A percentile compares a stretch with the other conserved stretches of the same genome.
Evolutionary conservation across 2,113 vertebrate species (phyloP).

Genomic region (Cyprinodon variegatus): DNA sequence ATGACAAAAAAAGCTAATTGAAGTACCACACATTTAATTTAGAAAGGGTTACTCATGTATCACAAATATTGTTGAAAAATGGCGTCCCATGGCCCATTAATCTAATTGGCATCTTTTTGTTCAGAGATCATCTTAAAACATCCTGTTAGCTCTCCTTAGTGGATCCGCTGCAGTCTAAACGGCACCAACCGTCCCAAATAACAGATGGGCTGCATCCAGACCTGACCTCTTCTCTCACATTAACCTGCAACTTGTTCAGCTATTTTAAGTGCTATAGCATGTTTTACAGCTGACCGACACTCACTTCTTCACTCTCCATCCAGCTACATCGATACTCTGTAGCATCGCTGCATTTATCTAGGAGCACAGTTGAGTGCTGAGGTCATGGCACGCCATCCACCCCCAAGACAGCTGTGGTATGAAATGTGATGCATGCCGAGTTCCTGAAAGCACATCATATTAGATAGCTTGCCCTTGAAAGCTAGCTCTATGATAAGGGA

Average conservation of each 20-base stretch:
- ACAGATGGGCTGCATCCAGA: not conserved
- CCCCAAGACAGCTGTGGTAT: not conserved
- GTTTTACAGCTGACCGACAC: not conserved
- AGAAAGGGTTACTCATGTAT: too few species aligned
- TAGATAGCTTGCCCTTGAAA: not conserved
- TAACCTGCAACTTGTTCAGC: not conserved
- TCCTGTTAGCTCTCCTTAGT: slow-evolving; percentile 25
- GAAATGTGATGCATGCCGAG: not conserved
- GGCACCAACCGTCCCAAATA: not conserved
- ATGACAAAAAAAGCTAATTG: too few species aligned
- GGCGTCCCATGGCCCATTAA: slow-evolving; percentile 16
- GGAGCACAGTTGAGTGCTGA: not conserved
- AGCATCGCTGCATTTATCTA: not conserved
- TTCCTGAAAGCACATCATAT: too few species aligned
- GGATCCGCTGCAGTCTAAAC: not conserved
- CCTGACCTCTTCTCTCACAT: not conserved
- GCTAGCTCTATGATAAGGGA: not conserved
- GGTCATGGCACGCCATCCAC: not conserved
- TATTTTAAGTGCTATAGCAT: not conserved
- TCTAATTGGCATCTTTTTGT: slow-evolving; percentile 17
- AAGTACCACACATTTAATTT: too few species aligned
- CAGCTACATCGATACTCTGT: not conserved
- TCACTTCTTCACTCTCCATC: not conserved
- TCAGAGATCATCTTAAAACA: slow-evolving; percentile 49
- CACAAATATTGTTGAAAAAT: too few species aligned